phyloP scores from a whole-genome alignment of 2,113 vertebrate genomes.

The Psettodes erumei region DNA sequence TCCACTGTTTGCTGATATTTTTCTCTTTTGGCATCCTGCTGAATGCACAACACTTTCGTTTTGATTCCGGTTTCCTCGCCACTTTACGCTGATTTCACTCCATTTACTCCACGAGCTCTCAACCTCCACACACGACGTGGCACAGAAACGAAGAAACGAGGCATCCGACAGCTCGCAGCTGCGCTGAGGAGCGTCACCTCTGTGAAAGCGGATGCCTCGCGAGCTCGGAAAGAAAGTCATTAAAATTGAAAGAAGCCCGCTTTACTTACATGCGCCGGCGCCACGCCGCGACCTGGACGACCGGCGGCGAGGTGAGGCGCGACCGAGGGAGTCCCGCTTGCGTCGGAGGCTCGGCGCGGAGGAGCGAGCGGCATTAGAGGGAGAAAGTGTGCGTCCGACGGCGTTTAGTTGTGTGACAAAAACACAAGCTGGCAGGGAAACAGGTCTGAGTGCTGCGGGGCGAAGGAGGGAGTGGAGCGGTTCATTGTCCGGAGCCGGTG shows the following conservation, averaged over 20 bases:
- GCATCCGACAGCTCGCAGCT: neutral
- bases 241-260: neutral
- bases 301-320: neutral
- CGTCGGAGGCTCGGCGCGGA: neutral
- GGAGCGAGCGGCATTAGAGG: neutral
- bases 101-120: slow-evolving; percentile 14
- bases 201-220: neutral
- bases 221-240: neutral
- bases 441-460: slow-evolving; percentile 18
- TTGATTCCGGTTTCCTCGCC: neutral
- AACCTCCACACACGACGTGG: slow-evolving; percentile 32
- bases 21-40: neutral
- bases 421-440: neutral
- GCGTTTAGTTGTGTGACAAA: neutral
- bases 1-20: neutral
- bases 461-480: neutral
- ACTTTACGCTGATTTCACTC: neutral
- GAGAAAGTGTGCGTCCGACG: neutral
- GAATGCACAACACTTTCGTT: neutral
- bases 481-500: slow-evolving; percentile 9
- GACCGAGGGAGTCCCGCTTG: slow-evolving; percentile 1
- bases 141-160: neutral
- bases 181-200: neutral
- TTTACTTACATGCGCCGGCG: slow-evolving; percentile 44
- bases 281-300: neutral